Evolutionary conservation across 1,140 invertebrate species (phyloP), one percentile per base, ranked within the genome.

Genomic region (Drosophila prosaltans): DNA sequence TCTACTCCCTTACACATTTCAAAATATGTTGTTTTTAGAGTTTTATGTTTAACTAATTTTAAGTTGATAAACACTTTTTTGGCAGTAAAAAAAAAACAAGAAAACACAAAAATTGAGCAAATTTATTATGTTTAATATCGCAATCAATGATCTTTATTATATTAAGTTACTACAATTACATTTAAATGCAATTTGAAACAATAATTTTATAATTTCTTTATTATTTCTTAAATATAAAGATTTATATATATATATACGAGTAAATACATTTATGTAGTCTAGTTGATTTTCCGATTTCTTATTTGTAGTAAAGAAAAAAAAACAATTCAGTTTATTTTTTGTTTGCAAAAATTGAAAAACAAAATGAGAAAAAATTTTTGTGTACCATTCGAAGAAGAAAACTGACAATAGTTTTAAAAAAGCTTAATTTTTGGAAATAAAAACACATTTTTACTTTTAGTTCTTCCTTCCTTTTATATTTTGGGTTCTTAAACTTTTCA

Each of bases 11-110:
- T 4, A 21, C n/a, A 51, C 45, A 26, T 45, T 70, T 70, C 45
- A 57, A 71, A 43, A 41, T 41, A 54, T 55, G 67, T 78, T 78
- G 74, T 63, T 78, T 77, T 77, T 72, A 83, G 78, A 85, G 78
- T 70, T 84, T 79, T 78, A 82, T 65, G 72, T 89, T 89, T 89
- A 89, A 89, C 84, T 89, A 89, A 81, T 89, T 89, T 88, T 89
- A 88, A 79, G 79, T 88, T 86, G 51, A 43, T 65, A 75, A 54
- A 66, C 3, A 36, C 6, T 74, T 55, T 69, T 60, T 43, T 40
- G 70, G 58, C 68, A 78, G 7, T 11, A 64, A 16, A 60, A 57
- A 51, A 69, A 69, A 63, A 59, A 58, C 48, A 24, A 64, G 55
- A 48, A 39, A 64, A 59, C 57, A 65, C 8, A 58, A 59, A 39